A percentile compares a stretch with the other conserved stretches of the same genome.
phyloP scores from a whole-genome alignment of 2,888 invertebrate species.

The Graphium colonna region DNA sequence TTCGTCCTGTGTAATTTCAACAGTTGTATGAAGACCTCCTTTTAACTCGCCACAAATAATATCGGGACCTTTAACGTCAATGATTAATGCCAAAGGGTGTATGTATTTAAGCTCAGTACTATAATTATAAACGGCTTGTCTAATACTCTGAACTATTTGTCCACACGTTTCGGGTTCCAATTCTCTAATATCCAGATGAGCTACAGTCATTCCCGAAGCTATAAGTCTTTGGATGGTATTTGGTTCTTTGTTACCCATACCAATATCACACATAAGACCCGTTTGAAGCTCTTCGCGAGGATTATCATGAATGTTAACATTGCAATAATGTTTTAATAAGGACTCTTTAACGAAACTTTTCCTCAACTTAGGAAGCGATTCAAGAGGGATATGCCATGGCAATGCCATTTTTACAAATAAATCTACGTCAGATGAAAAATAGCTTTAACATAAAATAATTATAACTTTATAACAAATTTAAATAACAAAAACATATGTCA shows the following conservation, averaged over 20 bases:
- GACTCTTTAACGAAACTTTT: slow-evolving; percentile 40
- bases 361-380: slow-evolving; percentile 45
- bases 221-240: slow-evolving; percentile 64
- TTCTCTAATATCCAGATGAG: slow-evolving; percentile 64
- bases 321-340: slow-evolving; percentile 58
- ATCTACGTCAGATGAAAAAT: background rate
- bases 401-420: slow-evolving; percentile 46
- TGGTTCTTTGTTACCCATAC: slow-evolving; percentile 57
- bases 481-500: no score
- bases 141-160: slow-evolving; percentile 65
- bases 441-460: no score
- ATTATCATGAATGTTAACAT: slow-evolving; percentile 51
- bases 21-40: slow-evolving; percentile 52
- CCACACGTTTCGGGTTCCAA: slow-evolving; percentile 63
- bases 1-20: slow-evolving; percentile 56
- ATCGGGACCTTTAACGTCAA: slow-evolving; percentile 63
- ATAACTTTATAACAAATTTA: no score
- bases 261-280: slow-evolving; percentile 71
- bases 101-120: slow-evolving; percentile 70
- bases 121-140: slow-evolving; percentile 71
- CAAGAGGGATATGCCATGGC: slow-evolving; percentile 70
- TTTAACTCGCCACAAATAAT: slow-evolving; percentile 67
- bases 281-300: slow-evolving; percentile 69
- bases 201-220: slow-evolving; percentile 70
- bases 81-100: slow-evolving; percentile 68